Conservation (phyloP, 2,113 vertebrate species). For the Vulpes lagopus region DNA sequence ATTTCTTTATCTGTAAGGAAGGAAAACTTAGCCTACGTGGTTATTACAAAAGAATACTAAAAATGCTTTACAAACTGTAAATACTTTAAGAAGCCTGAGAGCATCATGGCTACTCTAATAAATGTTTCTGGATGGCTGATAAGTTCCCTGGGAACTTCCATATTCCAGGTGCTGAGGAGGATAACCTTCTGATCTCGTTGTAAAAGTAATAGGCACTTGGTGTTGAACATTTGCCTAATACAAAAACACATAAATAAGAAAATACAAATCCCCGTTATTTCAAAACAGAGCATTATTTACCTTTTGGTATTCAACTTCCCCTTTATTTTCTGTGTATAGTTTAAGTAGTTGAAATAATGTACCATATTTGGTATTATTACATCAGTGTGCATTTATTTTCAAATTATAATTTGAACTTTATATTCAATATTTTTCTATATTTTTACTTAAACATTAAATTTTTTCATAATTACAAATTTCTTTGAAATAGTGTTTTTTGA, state of each 20-base stretch:
- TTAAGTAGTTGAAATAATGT: neutral
- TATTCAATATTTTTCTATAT: neutral
- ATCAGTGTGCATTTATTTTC: neutral
- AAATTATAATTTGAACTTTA: neutral
- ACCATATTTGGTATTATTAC: neutral
- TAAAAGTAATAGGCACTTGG: neutral
- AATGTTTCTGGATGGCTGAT: neutral
- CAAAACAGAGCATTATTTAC: neutral
- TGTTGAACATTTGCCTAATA: neutral
- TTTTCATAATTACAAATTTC: slow-evolving; percentile 9
- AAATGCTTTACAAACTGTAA: neutral
- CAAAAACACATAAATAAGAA: neutral
- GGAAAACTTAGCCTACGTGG: neutral
- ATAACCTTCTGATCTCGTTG: neutral
- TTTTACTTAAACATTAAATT: slow-evolving; percentile 6
- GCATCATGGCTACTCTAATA: neutral
- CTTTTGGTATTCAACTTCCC: neutral
- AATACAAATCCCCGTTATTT: neutral
- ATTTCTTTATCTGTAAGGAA: neutral
- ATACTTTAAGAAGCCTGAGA: neutral
- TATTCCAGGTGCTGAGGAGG: neutral
- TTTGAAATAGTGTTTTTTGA: neutral
- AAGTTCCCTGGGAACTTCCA: neutral
- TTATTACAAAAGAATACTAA: slow-evolving; percentile 26
- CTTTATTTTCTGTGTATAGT: neutral